Base-by-base conservation (phyloP, 2,888 invertebrate genomes). In the Prionchulus punctatus region DNA sequence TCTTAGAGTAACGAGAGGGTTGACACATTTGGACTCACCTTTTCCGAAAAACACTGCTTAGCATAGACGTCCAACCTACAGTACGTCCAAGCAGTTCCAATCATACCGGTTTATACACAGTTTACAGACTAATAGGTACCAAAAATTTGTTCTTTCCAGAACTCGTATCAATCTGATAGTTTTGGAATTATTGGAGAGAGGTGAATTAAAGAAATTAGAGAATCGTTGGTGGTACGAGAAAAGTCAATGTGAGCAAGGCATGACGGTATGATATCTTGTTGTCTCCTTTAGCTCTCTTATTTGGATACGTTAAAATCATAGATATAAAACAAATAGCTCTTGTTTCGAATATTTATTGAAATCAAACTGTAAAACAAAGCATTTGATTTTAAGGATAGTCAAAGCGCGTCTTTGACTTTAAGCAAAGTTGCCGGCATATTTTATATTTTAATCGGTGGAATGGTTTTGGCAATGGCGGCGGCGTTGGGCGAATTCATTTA, bases 371-470 rank as follows among this genome's bases (percentile, higher is more conserved):
- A 18, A 36, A 36, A 36, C 7, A 36, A 18, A 36, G 18, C 7
- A 7, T 26, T 51, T 30, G 59, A 58, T 58, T 71, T 71, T 47
- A 72, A 87, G 81, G 85, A 85, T 68, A 77, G 79, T 53, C 79
- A 79, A 62, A 81, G 80, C 67, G 85, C 86, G 67, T 89, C 91
- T 69, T 78, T 94, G 69, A 87, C 90, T 23, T 76, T 94, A 60
- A 87, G 86, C 72, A 91, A 92, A 77, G 89, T 94, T 45, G 91
- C 92, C n/a, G 94, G 94, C 36, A 86, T 94, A 70, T 94, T 94
- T 76, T 94, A 92, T 78, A 91, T 94, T 68, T 79, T 94, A 59
- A 86, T 92, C 65, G 89, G 85, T 36, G 94, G 94, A 27, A 79
- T 94, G 52, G 80, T 85, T 30, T 75, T 91, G 47, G 89, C 92